These are phyloP conservation scores for Syrista parreyssii DNA, from an alignment of 2,888 invertebrate genomes.

Conservation along the genomic window DNA sequence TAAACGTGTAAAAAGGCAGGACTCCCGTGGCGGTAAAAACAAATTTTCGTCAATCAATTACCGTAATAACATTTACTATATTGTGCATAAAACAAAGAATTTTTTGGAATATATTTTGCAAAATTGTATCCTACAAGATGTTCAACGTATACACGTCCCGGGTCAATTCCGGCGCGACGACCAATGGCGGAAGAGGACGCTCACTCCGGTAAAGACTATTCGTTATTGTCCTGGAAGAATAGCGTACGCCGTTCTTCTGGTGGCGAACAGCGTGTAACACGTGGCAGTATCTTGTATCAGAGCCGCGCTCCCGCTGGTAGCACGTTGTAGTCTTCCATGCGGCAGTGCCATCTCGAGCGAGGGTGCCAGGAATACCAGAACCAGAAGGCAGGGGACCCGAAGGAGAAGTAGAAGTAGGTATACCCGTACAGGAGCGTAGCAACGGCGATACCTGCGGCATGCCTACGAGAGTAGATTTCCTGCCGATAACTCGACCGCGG, in stretches of 20 bases:
- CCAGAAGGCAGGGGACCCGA: slow-evolving; percentile 31
- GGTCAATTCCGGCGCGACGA: background rate
- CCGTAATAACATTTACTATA: background rate
- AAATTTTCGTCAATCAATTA: slow-evolving; percentile 21
- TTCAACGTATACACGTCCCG: background rate
- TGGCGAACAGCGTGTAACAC: slow-evolving; percentile 66
- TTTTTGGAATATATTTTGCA: background rate
- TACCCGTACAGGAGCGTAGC: slow-evolving; percentile 19
- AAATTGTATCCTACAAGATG: background rate
- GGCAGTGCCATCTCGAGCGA: slow-evolving; percentile 34
- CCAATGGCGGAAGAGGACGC: background rate
- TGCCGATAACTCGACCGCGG: slow-evolving; percentile 60
- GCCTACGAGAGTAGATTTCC: slow-evolving; percentile 63
- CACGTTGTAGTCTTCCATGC: slow-evolving; percentile 51
- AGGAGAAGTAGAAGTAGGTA: slow-evolving; percentile 16
- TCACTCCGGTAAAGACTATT: slow-evolving; percentile 10
- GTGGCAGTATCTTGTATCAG: slow-evolving; percentile 66
- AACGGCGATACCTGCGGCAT: slow-evolving; percentile 41
- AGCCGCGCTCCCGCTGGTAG: slow-evolving; percentile 57
- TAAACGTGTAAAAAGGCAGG: slow-evolving; percentile 19
- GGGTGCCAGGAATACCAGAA: slow-evolving; percentile 15
- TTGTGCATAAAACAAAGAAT: background rate
- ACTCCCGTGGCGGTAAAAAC: slow-evolving; percentile 25
- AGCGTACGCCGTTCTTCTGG: slow-evolving; percentile 58
- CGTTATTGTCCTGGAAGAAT: slow-evolving; percentile 46